Conservation (phyloP, 2,113 vertebrate species). For the Lipophrys pholis region DNA sequence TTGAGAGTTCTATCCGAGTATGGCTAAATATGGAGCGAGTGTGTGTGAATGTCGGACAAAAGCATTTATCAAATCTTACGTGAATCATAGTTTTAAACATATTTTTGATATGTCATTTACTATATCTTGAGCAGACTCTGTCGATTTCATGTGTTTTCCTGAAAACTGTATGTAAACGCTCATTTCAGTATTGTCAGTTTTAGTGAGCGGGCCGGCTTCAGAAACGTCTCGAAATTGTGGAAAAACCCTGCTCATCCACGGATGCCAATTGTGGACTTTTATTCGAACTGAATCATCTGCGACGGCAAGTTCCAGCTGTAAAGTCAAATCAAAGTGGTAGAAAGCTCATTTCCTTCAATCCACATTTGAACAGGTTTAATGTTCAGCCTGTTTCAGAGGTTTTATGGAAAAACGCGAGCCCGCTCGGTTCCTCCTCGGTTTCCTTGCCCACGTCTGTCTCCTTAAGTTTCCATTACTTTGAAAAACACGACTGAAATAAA, state of each 20-base stretch:
- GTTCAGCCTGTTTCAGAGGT: slow-evolving; percentile 28
- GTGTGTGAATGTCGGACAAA: slow-evolving; percentile 18
- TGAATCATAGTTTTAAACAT: slow-evolving; percentile 19
- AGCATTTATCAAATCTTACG: not conserved
- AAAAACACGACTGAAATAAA: slow-evolving; percentile 67
- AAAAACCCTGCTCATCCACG: not conserved
- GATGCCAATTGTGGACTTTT: slow-evolving; percentile 48
- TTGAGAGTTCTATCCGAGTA: slow-evolving; percentile 4
- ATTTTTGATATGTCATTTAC: slow-evolving; percentile 31
- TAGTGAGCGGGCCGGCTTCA: too few species aligned
- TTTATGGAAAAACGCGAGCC: slow-evolving; percentile 52
- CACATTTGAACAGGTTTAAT: slow-evolving; percentile 11
- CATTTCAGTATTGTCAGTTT: slow-evolving; percentile 12
- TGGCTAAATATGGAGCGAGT: not conserved
- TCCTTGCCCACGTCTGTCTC: slow-evolving; percentile 32
- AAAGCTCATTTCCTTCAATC: slow-evolving; percentile 17
- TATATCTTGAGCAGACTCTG: slow-evolving; percentile 3
- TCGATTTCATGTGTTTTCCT: slow-evolving; percentile 3
- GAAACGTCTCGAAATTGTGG: too few species aligned
- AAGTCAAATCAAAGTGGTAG: slow-evolving; percentile 47
- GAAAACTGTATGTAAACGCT: not conserved
- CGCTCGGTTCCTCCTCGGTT: slow-evolving; percentile 28
- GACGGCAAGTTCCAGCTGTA: slow-evolving; percentile 43
- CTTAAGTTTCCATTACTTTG: slow-evolving; percentile 55
- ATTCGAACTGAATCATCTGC: slow-evolving; percentile 43